Conservation (phyloP, 2,888 invertebrate species). For the Eupithecia subumbrata region DNA sequence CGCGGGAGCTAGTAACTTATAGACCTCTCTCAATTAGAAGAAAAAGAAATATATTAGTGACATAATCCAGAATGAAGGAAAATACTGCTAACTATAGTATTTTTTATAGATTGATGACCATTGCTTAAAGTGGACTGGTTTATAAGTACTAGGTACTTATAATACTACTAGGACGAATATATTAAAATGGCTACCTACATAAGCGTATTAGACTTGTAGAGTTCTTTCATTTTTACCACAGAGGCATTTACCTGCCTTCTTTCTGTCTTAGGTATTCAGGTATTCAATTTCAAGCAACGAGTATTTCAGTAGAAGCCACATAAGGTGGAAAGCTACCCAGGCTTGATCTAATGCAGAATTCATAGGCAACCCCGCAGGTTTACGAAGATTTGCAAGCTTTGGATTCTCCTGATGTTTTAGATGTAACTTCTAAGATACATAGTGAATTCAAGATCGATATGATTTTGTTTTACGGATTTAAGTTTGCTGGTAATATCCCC, state of each 20-base stretch:
- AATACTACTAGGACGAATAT: too few relatives aligned
- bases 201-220: too few relatives aligned
- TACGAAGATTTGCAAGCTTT: conserved; percentile 8
- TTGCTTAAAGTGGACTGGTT: too few relatives aligned
- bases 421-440: not conserved
- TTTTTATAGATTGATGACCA: too few relatives aligned
- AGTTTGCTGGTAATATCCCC: not conserved
- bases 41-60: too few relatives aligned
- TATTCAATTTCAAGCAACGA: not conserved
- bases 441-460: not conserved
- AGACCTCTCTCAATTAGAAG: too few relatives aligned
- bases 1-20: too few relatives aligned
- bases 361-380: conserved; percentile 12
- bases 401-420: not conserved
- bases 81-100: too few relatives aligned
- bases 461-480: not conserved
- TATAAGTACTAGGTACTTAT: too few relatives aligned
- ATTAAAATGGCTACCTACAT: too few relatives aligned
- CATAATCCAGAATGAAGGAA: too few relatives aligned
- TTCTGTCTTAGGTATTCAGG: not conserved
- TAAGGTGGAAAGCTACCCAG: not conserved
- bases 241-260: not conserved
- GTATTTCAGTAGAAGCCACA: not conserved
- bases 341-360: conserved; percentile 15
- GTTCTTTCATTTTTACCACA: too few relatives aligned